Percentiles rank a stretch among this genome's conserved stretches.
Evolutionary conservation across 2,113 vertebrate genomes (phyloP).

Genomic region (Sialia sialis): DNA sequence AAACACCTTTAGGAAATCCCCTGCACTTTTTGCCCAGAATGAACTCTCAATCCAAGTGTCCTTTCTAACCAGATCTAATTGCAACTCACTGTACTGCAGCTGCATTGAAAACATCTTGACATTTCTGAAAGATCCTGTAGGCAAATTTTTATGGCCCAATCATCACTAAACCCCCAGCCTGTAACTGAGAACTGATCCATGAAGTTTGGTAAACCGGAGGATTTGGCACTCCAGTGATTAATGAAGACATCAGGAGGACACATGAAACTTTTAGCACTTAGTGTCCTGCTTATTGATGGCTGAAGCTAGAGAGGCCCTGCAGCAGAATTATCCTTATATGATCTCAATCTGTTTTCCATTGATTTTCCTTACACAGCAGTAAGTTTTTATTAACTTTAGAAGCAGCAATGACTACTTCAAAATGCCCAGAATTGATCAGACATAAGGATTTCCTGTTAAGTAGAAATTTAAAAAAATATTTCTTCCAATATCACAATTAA

Average conservation of each 20-base stretch:
- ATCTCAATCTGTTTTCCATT: conserved; percentile 39
- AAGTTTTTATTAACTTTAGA: conserved; percentile 60
- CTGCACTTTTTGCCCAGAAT: not conserved
- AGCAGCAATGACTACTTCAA: conserved; percentile 51
- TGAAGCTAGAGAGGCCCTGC: not conserved
- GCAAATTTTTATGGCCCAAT: not conserved
- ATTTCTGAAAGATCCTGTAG: not conserved
- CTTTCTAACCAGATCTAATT: not conserved
- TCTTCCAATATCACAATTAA: conserved; percentile 63
- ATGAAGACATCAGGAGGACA: not conserved
- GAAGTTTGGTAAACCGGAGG: not conserved
- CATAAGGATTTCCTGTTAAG: conserved; percentile 70
- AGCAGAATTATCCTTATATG: not conserved
- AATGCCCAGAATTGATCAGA: conserved; percentile 55
- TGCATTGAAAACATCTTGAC: not conserved
- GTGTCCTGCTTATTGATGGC: not conserved
- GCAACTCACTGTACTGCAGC: not conserved
- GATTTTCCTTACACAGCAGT: conserved; percentile 49
- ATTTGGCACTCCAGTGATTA: not conserved
- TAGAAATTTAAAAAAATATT: conserved; percentile 68
- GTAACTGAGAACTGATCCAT: not conserved
- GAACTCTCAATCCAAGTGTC: not conserved
- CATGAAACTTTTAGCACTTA: not conserved
- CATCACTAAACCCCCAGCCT: not conserved
- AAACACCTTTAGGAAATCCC: not conserved